Evolutionary conservation across 2,113 vertebrate genomes (phyloP), one percentile per base, ranked within the genome.

Genomic region (Pseudopodoces humilis): DNA sequence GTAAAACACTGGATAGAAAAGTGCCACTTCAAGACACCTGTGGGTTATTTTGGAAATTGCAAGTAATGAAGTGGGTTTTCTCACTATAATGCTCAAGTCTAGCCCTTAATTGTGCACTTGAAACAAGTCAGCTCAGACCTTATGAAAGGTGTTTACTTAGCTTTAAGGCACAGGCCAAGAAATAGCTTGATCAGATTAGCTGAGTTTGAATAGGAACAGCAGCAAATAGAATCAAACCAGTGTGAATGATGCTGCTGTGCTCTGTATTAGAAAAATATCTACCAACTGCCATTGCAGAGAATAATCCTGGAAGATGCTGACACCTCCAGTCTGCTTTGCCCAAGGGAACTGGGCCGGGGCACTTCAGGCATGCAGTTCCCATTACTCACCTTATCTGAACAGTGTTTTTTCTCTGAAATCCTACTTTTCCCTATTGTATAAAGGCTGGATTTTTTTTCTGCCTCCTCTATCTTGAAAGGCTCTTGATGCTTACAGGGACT

Each of bases 171-270:
- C 79, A 83, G 94, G 93, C 96, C 95, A 95, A 94, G 91, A 92
- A 95, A 88, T 78, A 65, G 69, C 93, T 96, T 89, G 85, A 96
- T 95, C 33, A 46, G 93, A 95, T 97, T 97, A 97, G 83, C 88
- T 1, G 13, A 49, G 89, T 94, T 92, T 90, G 93, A 93, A 96
- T 94, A 94, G 88, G 89, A 96, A 8, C 90, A 76, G 93, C 92
- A 95, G 74, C 90, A 88, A 92, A 90, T 47, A 58, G 91, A 96
- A 78, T 59, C 91, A 90, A 79, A 76, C 4, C 80, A 95, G 91
- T 92, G 94, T 94, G 94, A 96, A 92, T 0, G 30, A 46, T 76
- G 91, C 81, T 79, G 86, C 90, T 63, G 68, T 83, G 71, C 91
- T 89, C 83, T 91, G 78, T 70, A 3, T 69, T 82, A 81, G 83